Evolutionary conservation across 2,888 invertebrate species (phyloP).

Genomic region (Hypomecis punctinalis): DNA sequence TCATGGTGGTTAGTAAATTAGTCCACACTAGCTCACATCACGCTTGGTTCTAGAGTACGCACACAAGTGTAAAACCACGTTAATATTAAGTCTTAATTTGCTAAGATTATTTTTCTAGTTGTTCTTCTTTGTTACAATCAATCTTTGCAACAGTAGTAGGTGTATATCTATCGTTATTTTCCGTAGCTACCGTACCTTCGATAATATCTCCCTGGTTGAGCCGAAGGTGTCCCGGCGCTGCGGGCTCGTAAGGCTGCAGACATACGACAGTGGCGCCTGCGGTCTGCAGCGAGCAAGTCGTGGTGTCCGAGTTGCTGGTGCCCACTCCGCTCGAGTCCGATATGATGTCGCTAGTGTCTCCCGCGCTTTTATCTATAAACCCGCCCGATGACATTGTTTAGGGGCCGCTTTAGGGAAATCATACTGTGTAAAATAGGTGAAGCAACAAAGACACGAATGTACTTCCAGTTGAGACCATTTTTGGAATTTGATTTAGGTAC

Average conservation of each 20-base stretch:
- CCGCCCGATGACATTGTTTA: constrained; percentile 29
- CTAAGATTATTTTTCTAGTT: too few species aligned
- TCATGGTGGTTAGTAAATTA: constrained; percentile 27
- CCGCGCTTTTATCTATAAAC: constrained; percentile 93
- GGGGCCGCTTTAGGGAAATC: constrained; percentile 3
- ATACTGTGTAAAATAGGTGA: background rate
- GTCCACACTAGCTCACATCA: constrained; percentile 10
- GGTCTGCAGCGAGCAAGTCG: constrained; percentile 90
- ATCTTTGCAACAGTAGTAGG: too few species aligned
- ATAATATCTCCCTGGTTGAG: constrained; percentile 96
- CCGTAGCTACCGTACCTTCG: constrained; percentile 86
- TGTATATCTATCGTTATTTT: background rate
- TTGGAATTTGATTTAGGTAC: background rate
- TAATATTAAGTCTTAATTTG: too few species aligned
- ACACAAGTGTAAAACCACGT: background rate
- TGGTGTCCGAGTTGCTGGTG: constrained; percentile 94
- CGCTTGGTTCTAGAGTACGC: background rate
- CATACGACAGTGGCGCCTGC: constrained; percentile 93
- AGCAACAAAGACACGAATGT: background rate
- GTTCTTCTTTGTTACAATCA: too few species aligned
- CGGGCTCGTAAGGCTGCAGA: constrained; percentile 91
- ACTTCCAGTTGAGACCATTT: too few species aligned
- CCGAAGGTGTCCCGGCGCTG: constrained; percentile 90
- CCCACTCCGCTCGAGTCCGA: constrained; percentile 97
- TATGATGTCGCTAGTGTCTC: constrained; percentile 95